Evolutionary conservation across 2,113 vertebrate genomes (phyloP), one percentile per base, ranked within the genome.

Genomic region (Paradoxurus hermaphroditus): DNA sequence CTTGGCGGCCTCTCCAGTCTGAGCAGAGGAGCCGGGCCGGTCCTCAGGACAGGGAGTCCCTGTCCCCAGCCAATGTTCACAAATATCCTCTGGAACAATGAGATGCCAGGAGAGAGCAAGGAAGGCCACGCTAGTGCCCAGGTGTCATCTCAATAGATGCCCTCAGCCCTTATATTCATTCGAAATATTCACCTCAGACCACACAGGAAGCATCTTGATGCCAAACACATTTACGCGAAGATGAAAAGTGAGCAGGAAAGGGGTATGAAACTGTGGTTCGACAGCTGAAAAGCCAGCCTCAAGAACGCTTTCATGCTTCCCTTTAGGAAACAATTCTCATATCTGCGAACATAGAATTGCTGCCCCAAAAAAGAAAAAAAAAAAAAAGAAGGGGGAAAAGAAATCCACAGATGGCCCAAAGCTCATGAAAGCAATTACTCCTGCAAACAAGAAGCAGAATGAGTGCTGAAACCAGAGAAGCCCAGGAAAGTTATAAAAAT

Each of bases 151-250:
- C 56, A 56, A 56, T 3, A 25, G 4, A 91, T 15, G 31, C 21
- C 67, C 53, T 19, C 34, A 13, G 62, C 18, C 49, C 63, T 59
- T 70, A 73, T 3, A 53, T 41, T 77, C 77, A 68, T 36, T 84
- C 41, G 41, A 21, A n/a, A 65, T 4, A 21, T 41, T 59, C 91
- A 46, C 77, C 90, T 91, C 75, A 78, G 86, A 77, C 89, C 95
- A 92, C 97, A 95, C 77, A 89, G 68, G 91, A 97, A 90, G 70
- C 44, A 9, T 72, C 67, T 11, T 31, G 44, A 67, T 77, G 70
- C 85, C 85, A 85, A 94, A 88, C 9, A 51, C 81, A 90, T 51
- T 51, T 15, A 78, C 7, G 3, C 0, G 4, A 84, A 68, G 63
- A 65, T 6, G 49, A 41, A 53, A 23, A 65, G 70, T 73, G 59